Base-by-base conservation (phyloP, 2,888 invertebrate genomes). In the Halictus quadricinctus region DNA sequence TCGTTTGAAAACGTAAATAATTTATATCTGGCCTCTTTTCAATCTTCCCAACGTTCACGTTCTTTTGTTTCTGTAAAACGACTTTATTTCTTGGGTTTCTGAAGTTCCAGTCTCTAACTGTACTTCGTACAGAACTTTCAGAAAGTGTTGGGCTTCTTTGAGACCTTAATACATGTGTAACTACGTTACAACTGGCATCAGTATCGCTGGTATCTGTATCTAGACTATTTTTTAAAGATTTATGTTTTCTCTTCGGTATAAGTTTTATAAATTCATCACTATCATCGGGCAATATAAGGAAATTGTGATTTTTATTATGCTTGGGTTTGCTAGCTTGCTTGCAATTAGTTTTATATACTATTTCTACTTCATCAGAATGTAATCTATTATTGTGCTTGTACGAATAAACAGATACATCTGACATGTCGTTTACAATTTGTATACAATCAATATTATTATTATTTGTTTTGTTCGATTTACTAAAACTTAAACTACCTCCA, bases 1-100 rank as follows among this genome's bases (percentile, higher is more conserved):
- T 80, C 13, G 84, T 89, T 70, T 64, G 78, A 29, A 87, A 79
- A 41, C n/a, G n/a, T 43, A 69, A 13, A 25, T n/a, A n/a, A 29
- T 29, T 69, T 41, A 4, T n/a, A 12, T 12, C 4, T 21, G 43
- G 12, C 5, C 21, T 69, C 12, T 36, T 21, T n/a, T n/a, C 2
- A 43, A 6, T n/a, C 4, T 21, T 43, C n/a, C 43, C 15, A 36
- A 36, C 18, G 18, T 66, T 66, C 10, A 21, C 66, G 8, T 36
- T 29, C 18, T 18, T 36, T 18, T 15, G 66, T 36, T 66, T 36
- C 25, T 36, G 29, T 7, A 7, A 18, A 36, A 21, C 21, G 5
- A 21, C 18, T 12, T 41, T 6, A 6, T n/a, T 70, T n/a, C 13
- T 43, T n/a, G 6, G 0, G 0, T 1, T 13, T 13, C 70, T 70